phyloP scores from a whole-genome alignment of 2,888 invertebrate species.

The Rhogogaster chlorosoma region DNA sequence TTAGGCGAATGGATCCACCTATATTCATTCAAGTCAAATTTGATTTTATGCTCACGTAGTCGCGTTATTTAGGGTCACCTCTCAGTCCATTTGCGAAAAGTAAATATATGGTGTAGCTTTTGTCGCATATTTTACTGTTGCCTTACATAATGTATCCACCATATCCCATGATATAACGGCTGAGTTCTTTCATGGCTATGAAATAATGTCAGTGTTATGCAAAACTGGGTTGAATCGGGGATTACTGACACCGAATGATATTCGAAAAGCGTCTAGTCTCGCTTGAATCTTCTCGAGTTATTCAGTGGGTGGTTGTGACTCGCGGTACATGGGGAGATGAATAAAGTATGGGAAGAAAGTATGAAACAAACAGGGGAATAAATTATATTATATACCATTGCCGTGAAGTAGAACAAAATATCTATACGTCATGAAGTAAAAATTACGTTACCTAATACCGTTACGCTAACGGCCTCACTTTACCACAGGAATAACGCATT shows the following conservation, averaged over 20 bases:
- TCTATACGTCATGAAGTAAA: not conserved
- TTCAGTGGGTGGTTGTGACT: not conserved
- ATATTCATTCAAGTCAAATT: slow-evolving; percentile 8
- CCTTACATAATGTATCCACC: not conserved
- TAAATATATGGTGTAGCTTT: not conserved
- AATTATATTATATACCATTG: not conserved
- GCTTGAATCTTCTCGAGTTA: not conserved
- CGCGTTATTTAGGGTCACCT: slow-evolving; percentile 16
- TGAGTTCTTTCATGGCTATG: not conserved
- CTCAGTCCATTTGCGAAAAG: not conserved
- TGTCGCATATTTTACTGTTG: not conserved
- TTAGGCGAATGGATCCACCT: not conserved
- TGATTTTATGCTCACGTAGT: slow-evolving; percentile 31
- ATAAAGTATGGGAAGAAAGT: not conserved
- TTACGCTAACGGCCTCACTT: slow-evolving; percentile 25
- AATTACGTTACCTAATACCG: slow-evolving; percentile 24
- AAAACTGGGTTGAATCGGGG: not conserved
- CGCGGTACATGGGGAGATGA: too few species aligned
- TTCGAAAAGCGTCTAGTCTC: not conserved
- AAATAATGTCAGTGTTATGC: not conserved
- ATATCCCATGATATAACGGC: not conserved
- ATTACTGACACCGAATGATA: not conserved
- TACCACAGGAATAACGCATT: slow-evolving; percentile 25
- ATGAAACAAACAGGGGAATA: not conserved
- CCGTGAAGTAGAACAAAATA: not conserved